A percentile compares a stretch with the other conserved stretches of the same genome.
phyloP scores from a whole-genome alignment of 2,113 vertebrate genomes.

The Syrrhaptes paradoxus region DNA sequence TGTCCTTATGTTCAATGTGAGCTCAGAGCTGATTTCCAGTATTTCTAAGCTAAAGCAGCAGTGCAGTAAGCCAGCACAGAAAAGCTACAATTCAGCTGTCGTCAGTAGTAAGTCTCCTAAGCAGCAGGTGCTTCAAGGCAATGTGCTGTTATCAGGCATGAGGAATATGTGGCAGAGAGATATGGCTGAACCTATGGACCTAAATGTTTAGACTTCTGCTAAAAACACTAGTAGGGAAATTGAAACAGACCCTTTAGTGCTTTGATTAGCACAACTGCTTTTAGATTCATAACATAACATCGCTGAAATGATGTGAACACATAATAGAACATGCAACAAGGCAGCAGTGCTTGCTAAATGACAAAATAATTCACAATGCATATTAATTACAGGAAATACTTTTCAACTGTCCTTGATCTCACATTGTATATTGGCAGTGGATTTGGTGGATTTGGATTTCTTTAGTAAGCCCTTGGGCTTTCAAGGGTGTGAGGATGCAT shows the following conservation, averaged over 20 bases:
- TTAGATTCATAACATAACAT: background rate
- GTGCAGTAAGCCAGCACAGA: background rate
- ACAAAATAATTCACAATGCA: background rate
- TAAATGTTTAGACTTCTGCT: background rate
- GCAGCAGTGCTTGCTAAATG: background rate
- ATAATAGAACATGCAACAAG: background rate
- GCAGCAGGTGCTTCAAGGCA: background rate
- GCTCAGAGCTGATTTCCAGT: background rate
- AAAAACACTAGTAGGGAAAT: background rate
- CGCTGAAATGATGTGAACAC: background rate
- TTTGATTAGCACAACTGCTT: background rate
- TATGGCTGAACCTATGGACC: background rate
- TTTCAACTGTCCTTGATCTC: slow-evolving; percentile 27
- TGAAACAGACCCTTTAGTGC: background rate
- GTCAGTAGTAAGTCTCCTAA: background rate
- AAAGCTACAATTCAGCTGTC: background rate
- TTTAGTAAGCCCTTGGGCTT: slow-evolving; percentile 28
- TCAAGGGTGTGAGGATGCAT: slow-evolving; percentile 10
- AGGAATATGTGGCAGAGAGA: background rate
- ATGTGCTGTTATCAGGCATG: background rate
- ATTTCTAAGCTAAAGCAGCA: background rate
- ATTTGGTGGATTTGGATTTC: slow-evolving; percentile 38
- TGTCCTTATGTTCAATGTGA: background rate
- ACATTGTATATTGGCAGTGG: slow-evolving; percentile 21
- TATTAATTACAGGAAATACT: slow-evolving; percentile 48